Percentiles rank a stretch among this genome's conserved stretches.
These are phyloP conservation scores for Metallyticus violacea DNA, from an alignment of 2,888 invertebrate genomes.

Conservation along the genomic window DNA sequence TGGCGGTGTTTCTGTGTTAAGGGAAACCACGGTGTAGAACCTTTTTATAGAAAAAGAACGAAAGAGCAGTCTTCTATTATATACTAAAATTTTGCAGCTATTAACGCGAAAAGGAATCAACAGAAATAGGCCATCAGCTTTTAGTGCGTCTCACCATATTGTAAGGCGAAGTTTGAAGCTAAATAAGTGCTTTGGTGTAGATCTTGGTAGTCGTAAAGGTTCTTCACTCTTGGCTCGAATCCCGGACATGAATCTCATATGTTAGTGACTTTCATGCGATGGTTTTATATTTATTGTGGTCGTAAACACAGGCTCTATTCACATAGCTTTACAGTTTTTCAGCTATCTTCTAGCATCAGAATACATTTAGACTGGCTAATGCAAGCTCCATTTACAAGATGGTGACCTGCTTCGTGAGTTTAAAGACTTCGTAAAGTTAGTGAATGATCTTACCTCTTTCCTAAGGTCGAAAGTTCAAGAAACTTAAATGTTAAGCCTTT, in stretches of 20 bases:
- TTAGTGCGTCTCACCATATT: neutral
- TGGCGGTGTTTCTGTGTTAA: too few relatives aligned
- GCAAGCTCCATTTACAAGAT: neutral
- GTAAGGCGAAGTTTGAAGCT: neutral
- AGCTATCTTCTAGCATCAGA: neutral
- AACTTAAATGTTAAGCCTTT: too few relatives aligned
- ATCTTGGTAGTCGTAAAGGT: neutral
- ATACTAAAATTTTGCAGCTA: too few relatives aligned
- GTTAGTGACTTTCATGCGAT: neutral
- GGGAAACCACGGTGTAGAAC: too few relatives aligned
- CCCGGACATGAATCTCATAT: neutral
- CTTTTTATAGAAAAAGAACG: neutral
- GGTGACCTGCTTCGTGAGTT: neutral
- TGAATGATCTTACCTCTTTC: neutral
- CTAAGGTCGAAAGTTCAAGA: neutral
- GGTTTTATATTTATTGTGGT: neutral
- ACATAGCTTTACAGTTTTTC: neutral
- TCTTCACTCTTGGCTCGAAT: neutral
- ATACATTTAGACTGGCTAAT: neutral
- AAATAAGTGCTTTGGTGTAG: neutral
- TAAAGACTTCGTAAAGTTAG: neutral
- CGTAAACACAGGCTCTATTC: neutral
- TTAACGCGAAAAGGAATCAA: neutral
- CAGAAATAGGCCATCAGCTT: neutral
- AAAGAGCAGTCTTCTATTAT: too few relatives aligned